Evolutionary conservation across 2,113 vertebrate genomes (phyloP).

Genomic region (Orientallactaga bullata): DNA sequence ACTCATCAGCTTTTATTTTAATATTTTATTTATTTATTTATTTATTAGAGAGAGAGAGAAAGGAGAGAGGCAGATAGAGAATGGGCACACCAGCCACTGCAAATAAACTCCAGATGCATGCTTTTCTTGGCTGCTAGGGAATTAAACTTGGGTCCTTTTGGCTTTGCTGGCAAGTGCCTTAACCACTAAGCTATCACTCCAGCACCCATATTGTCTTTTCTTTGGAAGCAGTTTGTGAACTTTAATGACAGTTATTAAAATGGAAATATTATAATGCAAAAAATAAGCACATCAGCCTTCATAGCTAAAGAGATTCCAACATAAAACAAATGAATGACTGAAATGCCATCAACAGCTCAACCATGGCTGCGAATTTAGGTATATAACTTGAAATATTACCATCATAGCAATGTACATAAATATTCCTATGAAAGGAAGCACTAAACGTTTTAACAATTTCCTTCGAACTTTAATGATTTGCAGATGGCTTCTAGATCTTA

Average conservation of each 20-base stretch:
- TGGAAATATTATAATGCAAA: neutral
- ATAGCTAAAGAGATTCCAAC: neutral
- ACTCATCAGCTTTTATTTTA: neutral
- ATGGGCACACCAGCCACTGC: too few relatives aligned
- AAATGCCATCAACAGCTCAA: neutral
- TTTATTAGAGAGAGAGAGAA: too few relatives aligned
- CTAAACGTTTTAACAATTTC: constrained; percentile 33
- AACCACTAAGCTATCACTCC: too few relatives aligned
- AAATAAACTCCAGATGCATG: too few relatives aligned
- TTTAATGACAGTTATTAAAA: neutral
- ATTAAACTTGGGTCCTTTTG: too few relatives aligned
- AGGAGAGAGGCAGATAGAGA: too few relatives aligned
- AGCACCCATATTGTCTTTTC: neutral
- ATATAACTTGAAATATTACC: constrained; percentile 25
- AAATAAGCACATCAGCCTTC: neutral
- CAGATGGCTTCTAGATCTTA: constrained; percentile 49
- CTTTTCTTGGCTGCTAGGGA: too few relatives aligned
- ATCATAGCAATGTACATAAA: neutral
- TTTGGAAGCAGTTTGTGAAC: neutral
- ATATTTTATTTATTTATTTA: too few relatives aligned
- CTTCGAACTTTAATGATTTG: constrained; percentile 57
- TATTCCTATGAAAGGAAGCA: constrained; percentile 32
- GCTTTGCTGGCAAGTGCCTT: too few relatives aligned
- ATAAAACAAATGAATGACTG: neutral
- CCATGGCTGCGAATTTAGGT: neutral